Conservation (phyloP, 2,888 invertebrate genomes). For the Papilio elwesi region DNA sequence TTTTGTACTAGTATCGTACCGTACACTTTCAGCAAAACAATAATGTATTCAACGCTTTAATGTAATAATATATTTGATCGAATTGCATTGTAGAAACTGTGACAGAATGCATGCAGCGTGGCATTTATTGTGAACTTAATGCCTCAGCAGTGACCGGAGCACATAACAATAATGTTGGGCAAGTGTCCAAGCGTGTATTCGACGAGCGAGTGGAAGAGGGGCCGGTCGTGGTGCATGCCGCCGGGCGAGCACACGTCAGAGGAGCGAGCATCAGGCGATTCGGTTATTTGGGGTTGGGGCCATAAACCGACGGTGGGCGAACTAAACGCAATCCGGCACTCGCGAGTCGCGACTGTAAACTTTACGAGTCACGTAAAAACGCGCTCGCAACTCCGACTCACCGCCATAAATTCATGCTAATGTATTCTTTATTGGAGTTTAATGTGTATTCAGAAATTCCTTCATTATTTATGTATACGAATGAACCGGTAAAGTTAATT, state of each 20-base stretch:
- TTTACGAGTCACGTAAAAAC: constrained; percentile 85
- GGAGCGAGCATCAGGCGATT: constrained; percentile 76
- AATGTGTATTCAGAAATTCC: constrained; percentile 84
- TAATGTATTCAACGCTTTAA: neutral
- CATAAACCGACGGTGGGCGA: constrained; percentile 82
- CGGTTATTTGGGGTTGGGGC: constrained; percentile 81
- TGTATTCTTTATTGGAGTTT: constrained; percentile 85
- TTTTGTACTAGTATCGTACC: too few relatives aligned
- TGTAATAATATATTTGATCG: neutral
- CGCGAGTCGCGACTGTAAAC: constrained; percentile 84
- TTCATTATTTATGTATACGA: constrained; percentile 83
- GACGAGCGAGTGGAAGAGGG: neutral
- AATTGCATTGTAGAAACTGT: constrained; percentile 27
- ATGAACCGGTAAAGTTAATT: constrained; percentile 84
- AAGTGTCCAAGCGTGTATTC: constrained; percentile 61
- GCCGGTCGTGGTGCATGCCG: constrained; percentile 43
- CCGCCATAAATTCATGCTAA: constrained; percentile 85
- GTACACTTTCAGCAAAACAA: too few relatives aligned
- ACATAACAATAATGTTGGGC: constrained; percentile 54
- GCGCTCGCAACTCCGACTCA: constrained; percentile 82
- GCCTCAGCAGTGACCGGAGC: constrained; percentile 14
- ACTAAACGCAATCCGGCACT: constrained; percentile 84
- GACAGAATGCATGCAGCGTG: constrained; percentile 21
- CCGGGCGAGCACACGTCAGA: constrained; percentile 56
- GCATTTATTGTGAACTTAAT: constrained; percentile 33